These are phyloP conservation scores for Daktulosphaira vitifoliae DNA, from an alignment of 1,140 invertebrate genomes.

Conservation along the genomic window DNA sequence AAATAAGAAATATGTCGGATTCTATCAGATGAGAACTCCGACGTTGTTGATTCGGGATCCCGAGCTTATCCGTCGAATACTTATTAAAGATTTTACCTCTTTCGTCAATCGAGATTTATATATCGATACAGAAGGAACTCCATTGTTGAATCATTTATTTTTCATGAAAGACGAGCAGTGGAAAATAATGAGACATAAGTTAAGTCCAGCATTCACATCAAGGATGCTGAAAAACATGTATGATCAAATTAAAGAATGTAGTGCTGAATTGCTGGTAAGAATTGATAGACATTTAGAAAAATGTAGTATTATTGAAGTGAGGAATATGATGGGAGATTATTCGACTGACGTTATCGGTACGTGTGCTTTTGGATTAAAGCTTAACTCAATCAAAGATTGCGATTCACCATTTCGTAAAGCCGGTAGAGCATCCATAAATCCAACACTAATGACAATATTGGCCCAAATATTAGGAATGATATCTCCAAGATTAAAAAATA, in stretches of 20 bases:
- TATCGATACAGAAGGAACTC: slow-evolving; percentile 41
- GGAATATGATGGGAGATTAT: slow-evolving; percentile 24
- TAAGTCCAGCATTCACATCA: slow-evolving; percentile 51
- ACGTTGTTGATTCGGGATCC: slow-evolving; percentile 47
- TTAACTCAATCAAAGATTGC: slow-evolving; percentile 44
- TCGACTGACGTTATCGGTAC: slow-evolving; percentile 39
- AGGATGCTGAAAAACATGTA: slow-evolving; percentile 51
- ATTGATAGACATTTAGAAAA: background rate
- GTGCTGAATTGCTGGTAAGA: slow-evolving; percentile 33
- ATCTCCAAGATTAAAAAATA: background rate
- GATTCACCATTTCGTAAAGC: slow-evolving; percentile 47
- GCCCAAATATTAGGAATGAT: background rate
- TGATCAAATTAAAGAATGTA: slow-evolving; percentile 44
- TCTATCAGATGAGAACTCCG: slow-evolving; percentile 46
- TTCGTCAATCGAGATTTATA: slow-evolving; percentile 45
- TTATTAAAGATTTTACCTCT: slow-evolving; percentile 48
- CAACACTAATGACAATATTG: slow-evolving; percentile 21
- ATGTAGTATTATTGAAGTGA: background rate
- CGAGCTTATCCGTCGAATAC: slow-evolving; percentile 47
- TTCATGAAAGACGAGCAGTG: slow-evolving; percentile 45
- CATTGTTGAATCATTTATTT: slow-evolving; percentile 49
- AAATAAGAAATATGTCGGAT: slow-evolving; percentile 43
- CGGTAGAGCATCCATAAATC: slow-evolving; percentile 38
- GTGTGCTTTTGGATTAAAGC: slow-evolving; percentile 39
- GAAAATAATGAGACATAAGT: slow-evolving; percentile 46